Percentiles rank a stretch among this genome's conserved stretches.
Conservation (phyloP, 2,797 vertebrate genomes). For the Meda fulgida region DNA sequence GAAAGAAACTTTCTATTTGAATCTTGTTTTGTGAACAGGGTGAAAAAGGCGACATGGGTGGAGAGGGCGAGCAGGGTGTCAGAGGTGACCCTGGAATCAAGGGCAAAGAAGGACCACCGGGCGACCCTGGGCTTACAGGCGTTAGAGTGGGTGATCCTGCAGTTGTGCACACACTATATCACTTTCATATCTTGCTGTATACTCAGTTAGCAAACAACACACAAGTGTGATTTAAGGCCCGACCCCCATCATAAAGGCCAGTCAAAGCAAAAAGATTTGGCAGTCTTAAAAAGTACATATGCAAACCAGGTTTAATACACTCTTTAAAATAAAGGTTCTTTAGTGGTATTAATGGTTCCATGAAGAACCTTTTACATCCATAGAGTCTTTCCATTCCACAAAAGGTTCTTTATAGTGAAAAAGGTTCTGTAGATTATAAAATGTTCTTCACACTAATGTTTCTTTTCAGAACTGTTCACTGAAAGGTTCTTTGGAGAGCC, state of each 20-base stretch:
- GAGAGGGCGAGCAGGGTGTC: conserved; percentile 89
- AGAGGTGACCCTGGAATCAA: conserved; percentile 89
- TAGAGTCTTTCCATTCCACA: background rate
- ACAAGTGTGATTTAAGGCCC: background rate
- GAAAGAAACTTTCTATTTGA: background rate
- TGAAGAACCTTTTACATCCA: background rate
- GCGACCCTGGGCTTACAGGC: conserved; percentile 86
- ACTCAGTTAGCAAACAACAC: background rate
- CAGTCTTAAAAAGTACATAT: background rate
- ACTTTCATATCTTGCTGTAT: background rate
- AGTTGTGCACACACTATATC: background rate
- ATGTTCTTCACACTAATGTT: background rate
- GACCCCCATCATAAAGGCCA: background rate
- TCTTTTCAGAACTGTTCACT: background rate
- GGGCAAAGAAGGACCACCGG: conserved; percentile 89
- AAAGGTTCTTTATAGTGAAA: background rate
- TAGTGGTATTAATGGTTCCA: background rate
- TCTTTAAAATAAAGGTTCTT: background rate
- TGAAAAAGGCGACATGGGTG: conserved; percentile 92
- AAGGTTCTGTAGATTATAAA: background rate
- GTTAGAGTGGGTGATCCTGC: conserved; percentile 84
- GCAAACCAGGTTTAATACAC: background rate
- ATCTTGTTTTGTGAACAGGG: conserved; percentile 78
- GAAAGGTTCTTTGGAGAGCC: background rate
- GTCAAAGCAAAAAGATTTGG: background rate